Base-by-base conservation (phyloP, 92 coral and sea anemone genomes). In the Chrysogorgia sp. region DNA sequence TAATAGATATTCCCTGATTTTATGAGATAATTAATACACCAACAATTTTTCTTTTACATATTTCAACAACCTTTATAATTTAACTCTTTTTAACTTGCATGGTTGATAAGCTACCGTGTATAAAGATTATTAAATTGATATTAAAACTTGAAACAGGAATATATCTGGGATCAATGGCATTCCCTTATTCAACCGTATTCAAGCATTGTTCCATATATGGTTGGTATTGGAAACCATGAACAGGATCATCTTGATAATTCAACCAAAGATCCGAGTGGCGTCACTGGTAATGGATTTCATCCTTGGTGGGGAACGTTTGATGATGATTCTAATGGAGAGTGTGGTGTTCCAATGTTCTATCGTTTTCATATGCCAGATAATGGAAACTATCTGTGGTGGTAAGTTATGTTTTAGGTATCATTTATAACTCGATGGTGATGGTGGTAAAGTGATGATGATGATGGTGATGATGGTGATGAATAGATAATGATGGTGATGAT, bases 81-180 rank as follows among this genome's bases (percentile, higher is more conserved):
- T 10, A 4, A 26, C 2, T 52, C n/a, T 10, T 15, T 2, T 26
- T 52, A 3, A 52, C 58, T 52, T 52, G 23, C 26, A n/a, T n/a
- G n/a, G n/a, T n/a, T n/a, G n/a, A n/a, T n/a, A n/a, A n/a, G n/a
- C n/a, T n/a, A n/a, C n/a, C n/a, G n/a, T n/a, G n/a, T n/a, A n/a
- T n/a, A n/a, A n/a, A n/a, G n/a, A n/a, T n/a, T n/a, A n/a, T n/a
- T n/a, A n/a, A n/a, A n/a, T n/a, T n/a, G n/a, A n/a, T n/a, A n/a
- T n/a, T n/a, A n/a, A n/a, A n/a, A n/a, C 47, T 67, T 37, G 1
- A 53, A 6, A 13, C 45, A 90, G 96, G 88, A 87, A 7, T 90
- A 90, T 68, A 80, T 90, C 25, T 90, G 96, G 96, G 96, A 90
- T 34, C 83, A 87, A 35, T 90, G 96, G 96, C 96, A 90, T 87